Base-by-base conservation (phyloP, 1,140 invertebrate species). In the Lepidurus packardi region DNA sequence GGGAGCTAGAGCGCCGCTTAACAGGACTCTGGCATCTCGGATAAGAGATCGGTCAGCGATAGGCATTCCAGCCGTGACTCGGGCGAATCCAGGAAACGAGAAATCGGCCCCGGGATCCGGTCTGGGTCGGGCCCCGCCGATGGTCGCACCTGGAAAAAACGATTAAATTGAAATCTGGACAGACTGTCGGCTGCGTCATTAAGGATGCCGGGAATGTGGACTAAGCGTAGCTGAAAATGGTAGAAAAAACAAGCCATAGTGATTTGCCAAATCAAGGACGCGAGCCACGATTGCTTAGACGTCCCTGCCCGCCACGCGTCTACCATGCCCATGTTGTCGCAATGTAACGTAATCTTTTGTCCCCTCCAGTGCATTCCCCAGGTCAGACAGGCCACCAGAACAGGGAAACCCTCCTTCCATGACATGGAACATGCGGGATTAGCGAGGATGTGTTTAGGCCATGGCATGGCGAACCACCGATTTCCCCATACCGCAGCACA, bases 341-440 rank as follows among this genome's bases (percentile, higher is more conserved):
- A 74, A 2, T 11, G 11, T 13, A 74, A 74, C 73, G 9, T 74
- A 2, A 74, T 74, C 73, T 74, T 10, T 1, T 42, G 8, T 42
- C 73, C 73, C 1, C 73, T 42, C 24, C 24, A 74, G 73, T n/a
- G 73, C 73, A 13, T 9, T 9, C 73, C 73, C 78, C 78, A 74
- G 24, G n/a, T 25, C 8, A 8, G 41, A 74, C 73, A 74, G 9
- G 73, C 73, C n/a, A 74, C 73, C 73, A 9, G 11, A 2, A 74
- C n/a, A 1, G 24, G 73, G 73, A 42, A 74, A n/a, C 24, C 24
- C 41, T 74, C 73, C 73, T 34, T 74, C 73, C 73, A 74, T 1
- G 73, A 9, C 24, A 74, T 74, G 8, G 24, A 42, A 9, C 25
- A 25, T 1, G 25, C 25, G 25, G n/a, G 41, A 74, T 74, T 74